phyloP scores from a whole-genome alignment of 2,113 vertebrate species.

The Ciconia boyciana region DNA sequence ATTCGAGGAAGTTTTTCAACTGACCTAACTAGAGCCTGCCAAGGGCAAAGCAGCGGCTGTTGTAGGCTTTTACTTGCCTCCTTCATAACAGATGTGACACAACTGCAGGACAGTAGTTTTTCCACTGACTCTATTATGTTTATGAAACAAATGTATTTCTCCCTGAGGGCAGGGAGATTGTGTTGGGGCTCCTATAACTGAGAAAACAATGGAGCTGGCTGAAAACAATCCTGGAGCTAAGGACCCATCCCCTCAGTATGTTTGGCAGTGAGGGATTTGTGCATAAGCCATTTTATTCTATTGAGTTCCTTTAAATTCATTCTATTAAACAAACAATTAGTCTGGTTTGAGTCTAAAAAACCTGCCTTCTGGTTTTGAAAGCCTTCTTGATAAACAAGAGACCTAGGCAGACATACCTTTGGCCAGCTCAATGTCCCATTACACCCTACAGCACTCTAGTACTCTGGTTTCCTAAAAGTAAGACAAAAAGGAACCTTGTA shows the following conservation, averaged over 20 bases:
- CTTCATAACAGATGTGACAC: neutral
- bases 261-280: neutral
- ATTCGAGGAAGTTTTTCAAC: neutral
- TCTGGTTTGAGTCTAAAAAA: neutral
- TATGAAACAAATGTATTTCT: neutral
- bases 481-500: neutral
- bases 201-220: neutral
- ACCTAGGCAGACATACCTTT: neutral
- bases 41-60: neutral
- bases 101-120: neutral
- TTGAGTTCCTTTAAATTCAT: neutral
- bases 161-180: neutral
- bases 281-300: neutral
- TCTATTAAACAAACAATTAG: neutral
- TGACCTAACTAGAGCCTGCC: neutral
- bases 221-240: neutral
- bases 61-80: neutral
- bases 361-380: neutral
- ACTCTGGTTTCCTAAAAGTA: neutral
- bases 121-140: neutral
- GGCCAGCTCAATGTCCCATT: neutral
- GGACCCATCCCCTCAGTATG: neutral
- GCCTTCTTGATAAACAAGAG: neutral
- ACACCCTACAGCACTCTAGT: neutral
- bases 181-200: neutral